A percentile compares a stretch with the other conserved stretches of the same genome.
Conservation (phyloP, 2,888 invertebrate genomes). For the Nematopogon swammerdamellus region DNA sequence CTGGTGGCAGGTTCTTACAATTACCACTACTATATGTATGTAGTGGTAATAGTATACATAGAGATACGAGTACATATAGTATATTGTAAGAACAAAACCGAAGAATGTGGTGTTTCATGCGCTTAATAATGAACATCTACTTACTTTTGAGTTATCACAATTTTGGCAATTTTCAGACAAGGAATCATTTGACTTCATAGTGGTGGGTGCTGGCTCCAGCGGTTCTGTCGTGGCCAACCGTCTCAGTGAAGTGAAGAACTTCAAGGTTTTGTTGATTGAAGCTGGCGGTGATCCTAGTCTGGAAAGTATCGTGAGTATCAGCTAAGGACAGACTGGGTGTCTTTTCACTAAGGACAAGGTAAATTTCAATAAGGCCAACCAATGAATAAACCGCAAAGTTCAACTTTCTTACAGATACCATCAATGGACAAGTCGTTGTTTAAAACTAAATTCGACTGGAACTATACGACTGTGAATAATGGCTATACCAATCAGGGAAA, state of each 20-base stretch:
- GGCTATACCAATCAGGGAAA: slow-evolving; percentile 66
- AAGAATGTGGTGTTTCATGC: too few relatives aligned
- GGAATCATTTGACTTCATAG: slow-evolving; percentile 16
- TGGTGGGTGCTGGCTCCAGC: slow-evolving; percentile 20
- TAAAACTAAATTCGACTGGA: slow-evolving; percentile 66
- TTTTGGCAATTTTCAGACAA: slow-evolving; percentile 18
- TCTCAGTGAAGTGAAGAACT: slow-evolving; percentile 15
- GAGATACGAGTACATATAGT: too few relatives aligned
- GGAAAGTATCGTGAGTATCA: slow-evolving; percentile 17
- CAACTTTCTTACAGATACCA: slow-evolving; percentile 10
- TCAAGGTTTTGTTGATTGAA: slow-evolving; percentile 17
- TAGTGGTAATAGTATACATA: too few relatives aligned
- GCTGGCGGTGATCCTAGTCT: slow-evolving; percentile 19
- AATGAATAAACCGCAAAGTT: too few relatives aligned
- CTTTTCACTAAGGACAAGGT: too few relatives aligned
- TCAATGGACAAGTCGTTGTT: slow-evolving; percentile 11
- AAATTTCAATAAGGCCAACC: too few relatives aligned
- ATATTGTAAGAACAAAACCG: too few relatives aligned
- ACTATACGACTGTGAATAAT: slow-evolving; percentile 76
- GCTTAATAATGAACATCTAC: too few relatives aligned
- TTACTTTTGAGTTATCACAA: neutral
- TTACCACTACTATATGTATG: too few relatives aligned
- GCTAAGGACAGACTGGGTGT: too few relatives aligned
- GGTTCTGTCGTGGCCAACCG: slow-evolving; percentile 19
- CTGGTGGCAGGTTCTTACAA: too few relatives aligned